phyloP scores from a whole-genome alignment of 2,888 invertebrate species.

The Heliconius erato region DNA sequence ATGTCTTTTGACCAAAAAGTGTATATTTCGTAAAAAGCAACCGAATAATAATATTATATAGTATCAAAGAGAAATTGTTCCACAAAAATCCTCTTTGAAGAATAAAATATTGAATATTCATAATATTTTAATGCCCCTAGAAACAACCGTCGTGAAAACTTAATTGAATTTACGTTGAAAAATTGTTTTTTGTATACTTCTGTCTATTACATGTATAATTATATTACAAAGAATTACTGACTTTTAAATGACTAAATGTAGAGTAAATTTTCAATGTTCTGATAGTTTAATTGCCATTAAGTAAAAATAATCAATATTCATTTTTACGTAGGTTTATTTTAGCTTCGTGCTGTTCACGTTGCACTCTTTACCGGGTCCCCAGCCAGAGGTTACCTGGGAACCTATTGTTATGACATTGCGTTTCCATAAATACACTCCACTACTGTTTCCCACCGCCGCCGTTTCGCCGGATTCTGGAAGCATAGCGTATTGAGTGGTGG shows the following conservation, averaged over 20 bases:
- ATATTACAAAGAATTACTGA: not conserved
- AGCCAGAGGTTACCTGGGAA: too few species aligned
- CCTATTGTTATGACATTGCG: too few species aligned
- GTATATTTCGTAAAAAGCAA: slow-evolving; percentile 6
- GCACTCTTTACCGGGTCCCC: too few species aligned
- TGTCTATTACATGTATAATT: not conserved
- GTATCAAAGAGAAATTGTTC: slow-evolving; percentile 27
- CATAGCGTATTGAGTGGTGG: not conserved
- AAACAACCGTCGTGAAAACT: slow-evolving; percentile 50
- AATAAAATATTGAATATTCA: slow-evolving; percentile 53
- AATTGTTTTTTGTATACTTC: slow-evolving; percentile 37
- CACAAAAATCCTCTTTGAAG: slow-evolving; percentile 49
- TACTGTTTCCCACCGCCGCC: too few species aligned
- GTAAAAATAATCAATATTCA: not conserved
- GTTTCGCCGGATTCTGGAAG: not conserved
- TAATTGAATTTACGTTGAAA: slow-evolving; percentile 53
- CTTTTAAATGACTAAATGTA: not conserved
- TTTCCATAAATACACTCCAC: too few species aligned
- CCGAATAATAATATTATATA: slow-evolving; percentile 18
- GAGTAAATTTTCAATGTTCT: not conserved
- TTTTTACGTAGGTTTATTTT: too few species aligned
- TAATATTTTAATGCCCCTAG: slow-evolving; percentile 51
- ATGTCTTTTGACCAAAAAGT: slow-evolving; percentile 21
- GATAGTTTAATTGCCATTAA: not conserved
- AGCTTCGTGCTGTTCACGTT: too few species aligned